Evolutionary conservation across 1,140 invertebrate species (phyloP).

Genomic region (Procambarus virginalis): DNA sequence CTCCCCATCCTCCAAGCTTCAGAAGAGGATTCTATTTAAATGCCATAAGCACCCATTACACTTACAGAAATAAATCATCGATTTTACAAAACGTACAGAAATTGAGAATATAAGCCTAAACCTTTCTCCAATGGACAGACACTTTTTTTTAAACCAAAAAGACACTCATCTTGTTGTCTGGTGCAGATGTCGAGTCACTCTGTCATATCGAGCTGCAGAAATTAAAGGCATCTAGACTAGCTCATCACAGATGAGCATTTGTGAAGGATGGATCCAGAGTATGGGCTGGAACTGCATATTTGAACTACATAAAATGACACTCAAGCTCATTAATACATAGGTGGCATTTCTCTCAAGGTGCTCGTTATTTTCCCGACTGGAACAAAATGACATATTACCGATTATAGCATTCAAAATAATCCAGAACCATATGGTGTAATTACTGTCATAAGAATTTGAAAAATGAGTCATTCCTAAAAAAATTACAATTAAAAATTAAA

Average conservation of each 20-base stretch:
- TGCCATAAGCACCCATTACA: background rate
- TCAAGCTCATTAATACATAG: conserved; percentile 10
- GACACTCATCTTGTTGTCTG: background rate
- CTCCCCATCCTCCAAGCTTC: background rate
- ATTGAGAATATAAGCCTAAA: background rate
- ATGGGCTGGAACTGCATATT: background rate
- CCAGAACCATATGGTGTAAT: too few species aligned
- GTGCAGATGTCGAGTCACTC: background rate
- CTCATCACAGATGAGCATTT: background rate
- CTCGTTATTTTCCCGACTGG: background rate
- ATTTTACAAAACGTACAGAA: background rate
- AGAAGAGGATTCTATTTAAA: background rate
- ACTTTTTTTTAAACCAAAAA: background rate
- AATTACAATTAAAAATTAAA: too few species aligned
- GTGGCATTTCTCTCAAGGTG: background rate
- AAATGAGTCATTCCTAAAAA: too few species aligned
- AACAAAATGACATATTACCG: too few species aligned
- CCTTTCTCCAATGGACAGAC: background rate
- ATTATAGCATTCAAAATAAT: too few species aligned
- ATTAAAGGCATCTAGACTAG: background rate
- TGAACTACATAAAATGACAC: background rate
- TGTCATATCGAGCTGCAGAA: background rate
- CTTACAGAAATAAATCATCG: background rate
- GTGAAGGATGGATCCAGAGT: background rate
- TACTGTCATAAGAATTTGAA: too few species aligned